Evolutionary conservation across 2,113 vertebrate species (phyloP).

Genomic region (Haemorhous mexicanus): DNA sequence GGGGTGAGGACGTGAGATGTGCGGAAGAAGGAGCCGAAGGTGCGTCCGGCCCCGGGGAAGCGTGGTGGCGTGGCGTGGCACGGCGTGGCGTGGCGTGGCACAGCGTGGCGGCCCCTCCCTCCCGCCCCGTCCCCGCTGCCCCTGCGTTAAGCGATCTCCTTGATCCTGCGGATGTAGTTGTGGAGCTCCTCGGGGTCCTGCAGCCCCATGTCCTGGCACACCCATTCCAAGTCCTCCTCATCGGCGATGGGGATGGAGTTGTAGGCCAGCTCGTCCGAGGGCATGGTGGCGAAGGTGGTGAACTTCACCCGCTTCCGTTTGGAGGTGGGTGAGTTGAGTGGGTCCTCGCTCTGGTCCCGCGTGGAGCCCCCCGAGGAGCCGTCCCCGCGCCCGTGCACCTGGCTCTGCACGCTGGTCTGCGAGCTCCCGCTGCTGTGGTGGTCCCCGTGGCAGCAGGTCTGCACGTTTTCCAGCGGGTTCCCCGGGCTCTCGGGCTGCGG

Average conservation of each 20-base stretch:
- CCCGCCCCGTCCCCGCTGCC: not conserved
- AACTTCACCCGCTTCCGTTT: conserved; percentile 98
- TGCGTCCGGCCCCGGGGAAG: not conserved
- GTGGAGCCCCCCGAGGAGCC: conserved; percentile 92
- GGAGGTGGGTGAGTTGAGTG: conserved; percentile 91
- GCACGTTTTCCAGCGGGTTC: conserved; percentile 85
- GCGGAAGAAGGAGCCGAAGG: not conserved
- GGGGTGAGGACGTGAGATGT: not conserved
- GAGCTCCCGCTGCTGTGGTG: conserved; percentile 98
- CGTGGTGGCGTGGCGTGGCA: not conserved
- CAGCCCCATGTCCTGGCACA: conserved; percentile 94
- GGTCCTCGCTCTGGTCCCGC: conserved; percentile 90
- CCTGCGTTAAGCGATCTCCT: conserved; percentile 85
- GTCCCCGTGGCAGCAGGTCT: conserved; percentile 90
- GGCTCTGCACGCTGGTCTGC: conserved; percentile 95
- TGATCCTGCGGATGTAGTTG: conserved; percentile 95
- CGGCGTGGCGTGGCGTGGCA: not conserved
- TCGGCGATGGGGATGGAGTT: conserved; percentile 94
- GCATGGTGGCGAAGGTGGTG: conserved; percentile 94
- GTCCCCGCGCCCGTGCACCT: conserved; percentile 91
- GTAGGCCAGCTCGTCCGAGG: conserved; percentile 92
- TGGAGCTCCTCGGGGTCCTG: conserved; percentile 93
- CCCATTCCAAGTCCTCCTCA: conserved; percentile 95
- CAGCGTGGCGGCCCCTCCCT: not conserved
- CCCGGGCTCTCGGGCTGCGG: conserved; percentile 84